Evolutionary conservation across 2,888 invertebrate genomes (phyloP).

Genomic region (Drosophila sordidula): DNA sequence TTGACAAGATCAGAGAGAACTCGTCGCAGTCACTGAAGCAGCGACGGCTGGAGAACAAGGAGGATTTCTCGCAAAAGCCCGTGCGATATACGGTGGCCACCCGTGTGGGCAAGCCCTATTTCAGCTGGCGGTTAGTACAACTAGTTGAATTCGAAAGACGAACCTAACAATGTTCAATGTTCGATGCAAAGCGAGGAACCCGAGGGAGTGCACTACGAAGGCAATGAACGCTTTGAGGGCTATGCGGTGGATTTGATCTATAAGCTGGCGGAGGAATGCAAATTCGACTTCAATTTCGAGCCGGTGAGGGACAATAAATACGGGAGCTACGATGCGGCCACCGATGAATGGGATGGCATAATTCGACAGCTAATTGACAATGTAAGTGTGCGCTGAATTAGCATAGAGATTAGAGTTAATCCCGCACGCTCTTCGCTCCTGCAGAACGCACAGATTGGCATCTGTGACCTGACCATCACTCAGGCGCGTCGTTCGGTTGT

Average conservation of each 20-base stretch:
- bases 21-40: slow-evolving; percentile 81
- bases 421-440: background rate
- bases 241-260: slow-evolving; percentile 96
- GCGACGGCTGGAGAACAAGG: slow-evolving; percentile 79
- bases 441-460: slow-evolving; percentile 96
- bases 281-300: slow-evolving; percentile 90
- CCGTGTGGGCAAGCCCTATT: slow-evolving; percentile 90
- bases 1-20: slow-evolving; percentile 69
- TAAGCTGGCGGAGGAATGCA: slow-evolving; percentile 89
- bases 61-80: slow-evolving; percentile 86
- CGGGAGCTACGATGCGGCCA: slow-evolving; percentile 89
- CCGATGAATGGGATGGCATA: slow-evolving; percentile 92
- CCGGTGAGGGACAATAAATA: slow-evolving; percentile 90
- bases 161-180: background rate
- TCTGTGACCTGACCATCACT: slow-evolving; percentile 99
- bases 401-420: slow-evolving; percentile 9
- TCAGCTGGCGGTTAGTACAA: slow-evolving; percentile 86
- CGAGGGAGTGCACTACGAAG: slow-evolving; percentile 85
- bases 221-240: slow-evolving; percentile 93
- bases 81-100: slow-evolving; percentile 90
- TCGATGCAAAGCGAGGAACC: slow-evolving; percentile 57
- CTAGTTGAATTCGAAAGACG: background rate
- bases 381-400: slow-evolving; percentile 85
- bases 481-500: slow-evolving; percentile 94
- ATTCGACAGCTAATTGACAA: slow-evolving; percentile 90